Conservation (phyloP, 2,888 invertebrate species). For the Dermolepida albohirtum region DNA sequence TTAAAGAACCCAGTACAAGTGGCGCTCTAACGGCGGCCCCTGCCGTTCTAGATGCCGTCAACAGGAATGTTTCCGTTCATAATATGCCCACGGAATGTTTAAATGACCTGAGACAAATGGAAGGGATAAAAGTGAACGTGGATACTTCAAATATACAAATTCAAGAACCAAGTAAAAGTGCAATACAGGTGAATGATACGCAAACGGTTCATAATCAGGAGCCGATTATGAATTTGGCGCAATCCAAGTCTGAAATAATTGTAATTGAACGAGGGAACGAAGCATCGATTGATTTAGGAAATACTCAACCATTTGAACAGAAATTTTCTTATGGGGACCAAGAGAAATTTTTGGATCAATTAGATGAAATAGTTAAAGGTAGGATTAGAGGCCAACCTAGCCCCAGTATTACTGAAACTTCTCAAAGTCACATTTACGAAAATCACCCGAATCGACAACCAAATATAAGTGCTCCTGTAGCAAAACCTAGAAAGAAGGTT, state of each 20-base stretch:
- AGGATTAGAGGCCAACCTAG: not conserved
- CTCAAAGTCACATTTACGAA: not conserved
- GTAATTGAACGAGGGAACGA: too few species aligned
- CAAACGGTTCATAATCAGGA: not conserved
- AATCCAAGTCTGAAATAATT: too few species aligned
- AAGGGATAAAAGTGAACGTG: not conserved
- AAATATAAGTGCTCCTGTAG: not conserved
- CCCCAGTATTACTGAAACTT: not conserved
- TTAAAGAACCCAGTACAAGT: constrained; percentile 31
- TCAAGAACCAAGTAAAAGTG: not conserved
- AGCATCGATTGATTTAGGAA: not conserved
- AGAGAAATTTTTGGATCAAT: constrained; percentile 21
- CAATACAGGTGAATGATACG: not conserved
- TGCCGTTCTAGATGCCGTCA: constrained; percentile 33
- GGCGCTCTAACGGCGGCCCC: constrained; percentile 22
- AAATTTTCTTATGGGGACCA: constrained; percentile 29
- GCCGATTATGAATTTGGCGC: not conserved
- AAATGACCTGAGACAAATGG: constrained; percentile 21
- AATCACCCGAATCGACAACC: not conserved
- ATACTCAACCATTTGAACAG: constrained; percentile 23
- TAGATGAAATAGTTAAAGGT: constrained; percentile 23
- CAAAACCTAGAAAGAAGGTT: constrained; percentile 26
- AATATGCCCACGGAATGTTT: constrained; percentile 13
- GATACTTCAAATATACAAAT: not conserved
- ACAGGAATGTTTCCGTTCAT: constrained; percentile 13